These are phyloP conservation scores for Gryon sp. DNA, from an alignment of 1,140 invertebrate species.

Conservation along the genomic window DNA sequence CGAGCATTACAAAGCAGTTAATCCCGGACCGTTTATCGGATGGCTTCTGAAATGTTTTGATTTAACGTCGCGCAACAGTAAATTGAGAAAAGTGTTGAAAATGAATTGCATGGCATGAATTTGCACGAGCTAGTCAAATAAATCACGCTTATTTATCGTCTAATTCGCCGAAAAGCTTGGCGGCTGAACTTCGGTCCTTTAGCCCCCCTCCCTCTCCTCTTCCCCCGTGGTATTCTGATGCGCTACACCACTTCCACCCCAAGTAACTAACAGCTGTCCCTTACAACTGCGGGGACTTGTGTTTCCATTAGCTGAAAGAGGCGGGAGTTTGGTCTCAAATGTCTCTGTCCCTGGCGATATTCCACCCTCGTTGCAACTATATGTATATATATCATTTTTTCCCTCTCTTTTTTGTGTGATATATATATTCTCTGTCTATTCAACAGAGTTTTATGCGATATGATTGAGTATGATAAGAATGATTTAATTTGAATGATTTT, in stretches of 20 bases:
- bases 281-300: slow-evolving; percentile 66
- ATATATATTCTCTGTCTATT: too few relatives aligned
- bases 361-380: slow-evolving; percentile 44
- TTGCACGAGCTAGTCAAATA: slow-evolving; percentile 48
- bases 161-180: slow-evolving; percentile 70
- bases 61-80: slow-evolving; percentile 20
- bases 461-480: too few relatives aligned
- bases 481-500: too few relatives aligned
- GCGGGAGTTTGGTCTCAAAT: slow-evolving; percentile 60
- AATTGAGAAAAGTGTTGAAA: slow-evolving; percentile 52
- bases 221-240: background rate
- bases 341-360: slow-evolving; percentile 47
- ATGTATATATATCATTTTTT: too few relatives aligned
- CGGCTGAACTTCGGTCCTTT: slow-evolving; percentile 42
- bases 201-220: too few relatives aligned
- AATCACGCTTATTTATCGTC: slow-evolving; percentile 73
- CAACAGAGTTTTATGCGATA: too few relatives aligned
- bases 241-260: slow-evolving; percentile 46
- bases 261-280: slow-evolving; percentile 58
- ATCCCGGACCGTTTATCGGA: slow-evolving; percentile 29
- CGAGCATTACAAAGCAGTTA: slow-evolving; percentile 23
- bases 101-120: slow-evolving; percentile 48
- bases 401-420: too few relatives aligned
- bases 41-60: slow-evolving; percentile 26
- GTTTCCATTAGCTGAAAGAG: slow-evolving; percentile 71